Conservation (phyloP, 2,888 invertebrate genomes). For the Melieria picta region DNA sequence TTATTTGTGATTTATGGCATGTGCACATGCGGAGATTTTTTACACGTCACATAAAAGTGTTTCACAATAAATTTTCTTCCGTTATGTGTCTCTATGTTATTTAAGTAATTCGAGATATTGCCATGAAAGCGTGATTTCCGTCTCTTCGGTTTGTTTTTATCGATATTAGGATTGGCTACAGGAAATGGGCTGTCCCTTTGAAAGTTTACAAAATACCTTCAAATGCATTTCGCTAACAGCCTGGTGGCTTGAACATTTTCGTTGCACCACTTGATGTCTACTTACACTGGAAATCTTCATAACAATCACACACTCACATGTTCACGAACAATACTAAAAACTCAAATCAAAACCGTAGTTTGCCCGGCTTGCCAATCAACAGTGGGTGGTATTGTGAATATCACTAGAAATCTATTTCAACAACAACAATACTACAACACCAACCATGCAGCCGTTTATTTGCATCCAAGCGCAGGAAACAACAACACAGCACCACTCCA, state of each 20-base stretch:
- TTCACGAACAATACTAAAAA: no score
- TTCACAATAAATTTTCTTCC: slow-evolving; percentile 59
- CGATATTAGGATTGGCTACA: neutral
- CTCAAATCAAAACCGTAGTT: no score
- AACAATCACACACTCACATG: no score
- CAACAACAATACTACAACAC: slow-evolving; percentile 20
- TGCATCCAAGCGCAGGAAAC: neutral
- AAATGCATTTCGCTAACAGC: no score
- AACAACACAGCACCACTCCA: slow-evolving; percentile 19
- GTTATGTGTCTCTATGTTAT: slow-evolving; percentile 50
- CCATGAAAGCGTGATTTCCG: neutral
- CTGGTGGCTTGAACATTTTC: no score
- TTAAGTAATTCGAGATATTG: slow-evolving; percentile 36
- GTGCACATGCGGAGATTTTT: slow-evolving; percentile 52
- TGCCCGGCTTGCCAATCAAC: slow-evolving; percentile 45
- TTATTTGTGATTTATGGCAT: slow-evolving; percentile 55
- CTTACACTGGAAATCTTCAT: no score
- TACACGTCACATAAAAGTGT: slow-evolving; percentile 49
- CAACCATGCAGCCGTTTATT: neutral
- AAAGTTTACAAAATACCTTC: neutral
- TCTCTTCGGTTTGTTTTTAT: neutral
- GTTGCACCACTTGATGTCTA: no score
- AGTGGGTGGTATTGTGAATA: slow-evolving; percentile 62
- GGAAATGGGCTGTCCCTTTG: neutral
- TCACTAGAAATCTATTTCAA: slow-evolving; percentile 47